Conservation (phyloP, 2,888 invertebrate species). For the Euspilapteryx auroguttella region DNA sequence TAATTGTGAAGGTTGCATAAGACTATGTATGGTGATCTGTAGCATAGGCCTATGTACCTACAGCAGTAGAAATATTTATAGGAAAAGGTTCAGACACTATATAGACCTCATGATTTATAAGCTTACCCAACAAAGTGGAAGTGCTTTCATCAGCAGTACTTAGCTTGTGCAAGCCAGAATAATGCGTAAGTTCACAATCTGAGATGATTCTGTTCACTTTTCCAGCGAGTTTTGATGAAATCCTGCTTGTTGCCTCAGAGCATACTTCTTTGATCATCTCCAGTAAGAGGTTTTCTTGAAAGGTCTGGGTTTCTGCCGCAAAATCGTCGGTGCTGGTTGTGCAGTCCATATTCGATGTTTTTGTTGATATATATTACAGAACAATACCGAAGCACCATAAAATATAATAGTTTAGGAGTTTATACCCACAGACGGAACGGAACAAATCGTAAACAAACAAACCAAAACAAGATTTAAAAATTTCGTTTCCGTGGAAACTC, state of each 20-base stretch:
- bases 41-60: too few species aligned
- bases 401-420: too few species aligned
- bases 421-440: too few species aligned
- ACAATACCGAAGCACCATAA: too few species aligned
- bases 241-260: constrained; percentile 16
- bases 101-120: too few species aligned
- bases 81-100: too few species aligned
- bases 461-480: too few species aligned
- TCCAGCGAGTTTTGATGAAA: constrained; percentile 25
- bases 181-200: constrained; percentile 35
- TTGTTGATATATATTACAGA: background rate
- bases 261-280: constrained; percentile 38
- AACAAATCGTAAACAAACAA: too few species aligned
- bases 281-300: constrained; percentile 32
- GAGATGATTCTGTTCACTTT: constrained; percentile 41
- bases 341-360: constrained; percentile 23
- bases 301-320: constrained; percentile 16
- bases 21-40: too few species aligned
- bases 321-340: constrained; percentile 23
- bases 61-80: too few species aligned
- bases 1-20: too few species aligned
- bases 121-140: constrained; percentile 35
- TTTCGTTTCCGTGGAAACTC: too few species aligned
- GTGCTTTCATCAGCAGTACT: constrained; percentile 40
- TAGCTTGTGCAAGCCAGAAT: constrained; percentile 39